Evolutionary conservation across 2,797 vertebrate species (phyloP), one percentile per base, ranked within the genome.

Genomic region (Lates japonicus): DNA sequence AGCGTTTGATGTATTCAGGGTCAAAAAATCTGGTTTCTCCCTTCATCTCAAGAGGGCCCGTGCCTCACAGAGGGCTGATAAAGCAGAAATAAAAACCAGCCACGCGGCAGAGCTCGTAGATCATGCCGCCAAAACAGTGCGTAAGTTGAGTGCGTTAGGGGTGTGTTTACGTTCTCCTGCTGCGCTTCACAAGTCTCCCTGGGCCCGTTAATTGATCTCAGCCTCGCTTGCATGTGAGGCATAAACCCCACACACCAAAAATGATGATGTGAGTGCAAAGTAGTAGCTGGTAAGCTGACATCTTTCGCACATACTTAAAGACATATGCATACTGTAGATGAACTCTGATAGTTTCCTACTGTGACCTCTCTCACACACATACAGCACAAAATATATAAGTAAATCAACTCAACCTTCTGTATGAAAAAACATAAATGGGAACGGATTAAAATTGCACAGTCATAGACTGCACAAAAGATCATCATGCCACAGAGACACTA

Each of bases 91-190:
- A n/a, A 89, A 90, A 92, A 91, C 74, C 80, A 83, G 90, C 90
- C 92, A 94, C 87, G 87, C 87, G 90, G 88, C 89, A 92, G 83
- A 85, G 79, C 84, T 90, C 84, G 48, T 94, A 92, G 87, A 94
- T 91, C 92, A 91, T 70, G 13, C 66, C 69, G 64, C 72, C 81
- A 85, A 29, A 86, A 82, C 65, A 76, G 74, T 48, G 44, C 84
- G 78, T 82, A 70, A 82, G 84, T 44, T 86, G 81, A 89, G 74
- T 85, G 76, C 70, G 76, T 89, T 12, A 48, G 75, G 65, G 83
- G 65, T 78, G 83, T 74, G 70, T 76, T 86, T 80, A n/a, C 48
- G n/a, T 72, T 85, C 68, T 83, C 66, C 70, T 64, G 85, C 85
- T 65, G 83, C 70, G 81, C 76, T 85, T 89, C 83, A 90, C 52